phyloP scores from a whole-genome alignment of 2,797 vertebrate species.

The Argya squamiceps region DNA sequence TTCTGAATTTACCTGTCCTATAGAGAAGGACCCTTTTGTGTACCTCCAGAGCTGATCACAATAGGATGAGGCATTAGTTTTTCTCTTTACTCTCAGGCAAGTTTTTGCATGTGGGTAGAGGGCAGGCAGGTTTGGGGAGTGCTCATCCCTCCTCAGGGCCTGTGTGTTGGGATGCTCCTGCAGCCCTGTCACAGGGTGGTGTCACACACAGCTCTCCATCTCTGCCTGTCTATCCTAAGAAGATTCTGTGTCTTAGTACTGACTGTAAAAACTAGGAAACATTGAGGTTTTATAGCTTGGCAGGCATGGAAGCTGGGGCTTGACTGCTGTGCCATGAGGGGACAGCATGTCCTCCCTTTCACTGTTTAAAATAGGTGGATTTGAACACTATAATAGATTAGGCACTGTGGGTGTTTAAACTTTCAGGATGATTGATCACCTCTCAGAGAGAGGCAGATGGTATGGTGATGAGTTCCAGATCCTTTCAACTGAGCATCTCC shows the following conservation, averaged over 20 bases:
- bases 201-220: background rate
- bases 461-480: conserved; percentile 45
- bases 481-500: conserved; percentile 40
- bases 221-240: background rate
- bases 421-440: conserved; percentile 58
- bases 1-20: background rate
- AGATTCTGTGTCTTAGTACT: background rate
- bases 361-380: conserved; percentile 16
- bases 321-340: background rate
- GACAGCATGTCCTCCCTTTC: conserved; percentile 10
- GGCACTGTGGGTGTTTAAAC: conserved; percentile 52
- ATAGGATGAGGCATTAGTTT: background rate
- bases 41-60: background rate
- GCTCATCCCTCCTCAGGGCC: background rate
- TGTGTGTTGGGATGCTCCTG: fast-evolving
- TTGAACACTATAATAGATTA: background rate
- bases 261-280: background rate
- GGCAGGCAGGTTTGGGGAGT: background rate
- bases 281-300: background rate
- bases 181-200: fast-evolving
- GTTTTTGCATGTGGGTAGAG: background rate
- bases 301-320: background rate
- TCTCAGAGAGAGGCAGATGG: conserved; percentile 54
- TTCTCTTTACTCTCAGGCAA: background rate
- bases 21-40: background rate